Evolutionary conservation across 2,113 vertebrate species (phyloP).

Genomic region (Trogon melanurus): DNA sequence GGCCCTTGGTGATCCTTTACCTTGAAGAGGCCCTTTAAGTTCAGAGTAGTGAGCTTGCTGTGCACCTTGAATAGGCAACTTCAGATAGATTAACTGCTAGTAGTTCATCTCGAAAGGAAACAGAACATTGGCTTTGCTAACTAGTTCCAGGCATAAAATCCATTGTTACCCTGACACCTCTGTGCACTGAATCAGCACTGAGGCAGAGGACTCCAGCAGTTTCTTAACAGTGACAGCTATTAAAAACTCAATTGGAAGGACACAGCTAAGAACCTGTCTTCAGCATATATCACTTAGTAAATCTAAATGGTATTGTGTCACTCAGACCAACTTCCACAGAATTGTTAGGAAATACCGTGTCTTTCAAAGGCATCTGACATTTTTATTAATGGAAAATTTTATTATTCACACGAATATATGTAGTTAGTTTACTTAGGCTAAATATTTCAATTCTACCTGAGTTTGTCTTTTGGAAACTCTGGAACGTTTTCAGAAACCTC

Average conservation of each 20-base stretch:
- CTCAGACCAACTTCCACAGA: background rate
- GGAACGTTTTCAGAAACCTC: background rate
- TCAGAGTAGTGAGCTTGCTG: no score
- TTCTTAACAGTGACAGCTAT: background rate
- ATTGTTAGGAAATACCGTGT: background rate
- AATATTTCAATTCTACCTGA: background rate
- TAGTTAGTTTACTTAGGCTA: background rate
- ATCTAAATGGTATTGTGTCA: background rate
- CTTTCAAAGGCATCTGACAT: background rate
- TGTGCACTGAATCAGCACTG: background rate
- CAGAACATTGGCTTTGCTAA: background rate
- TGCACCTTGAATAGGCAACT: background rate
- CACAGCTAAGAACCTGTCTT: background rate
- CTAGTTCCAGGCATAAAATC: background rate
- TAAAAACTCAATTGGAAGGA: background rate
- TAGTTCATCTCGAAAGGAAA: conserved; percentile 1
- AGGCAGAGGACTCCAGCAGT: background rate
- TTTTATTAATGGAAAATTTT: background rate
- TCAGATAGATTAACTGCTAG: background rate
- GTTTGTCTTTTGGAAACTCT: background rate
- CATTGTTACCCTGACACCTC: background rate
- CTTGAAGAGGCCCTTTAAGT: no score
- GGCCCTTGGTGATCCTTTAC: no score
- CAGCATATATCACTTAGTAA: background rate
- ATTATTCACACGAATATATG: background rate